A percentile compares a stretch with the other conserved stretches of the same genome.
Evolutionary conservation across 2,113 vertebrate genomes (phyloP).

Genomic region (Glaucidium brasilianum): DNA sequence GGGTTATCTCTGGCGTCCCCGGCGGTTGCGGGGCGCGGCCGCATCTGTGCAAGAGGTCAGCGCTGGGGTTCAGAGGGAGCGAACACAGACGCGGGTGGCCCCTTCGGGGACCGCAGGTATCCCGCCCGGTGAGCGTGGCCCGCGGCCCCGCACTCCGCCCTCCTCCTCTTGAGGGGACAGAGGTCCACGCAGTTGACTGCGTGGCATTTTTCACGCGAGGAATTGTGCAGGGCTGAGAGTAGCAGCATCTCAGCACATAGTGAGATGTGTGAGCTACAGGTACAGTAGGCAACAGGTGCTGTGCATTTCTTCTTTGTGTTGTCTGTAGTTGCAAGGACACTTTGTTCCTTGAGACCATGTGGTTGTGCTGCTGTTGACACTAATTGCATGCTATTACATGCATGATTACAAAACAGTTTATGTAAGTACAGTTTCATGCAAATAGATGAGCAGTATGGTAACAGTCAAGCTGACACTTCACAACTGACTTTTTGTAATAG

Average conservation of each 20-base stretch:
- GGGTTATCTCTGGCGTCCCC: neutral
- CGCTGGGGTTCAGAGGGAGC: no score
- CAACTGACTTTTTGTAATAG: neutral
- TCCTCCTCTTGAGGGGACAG: fast-evolving
- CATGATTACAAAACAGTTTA: slow-evolving; percentile 56
- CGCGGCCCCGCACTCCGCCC: no score
- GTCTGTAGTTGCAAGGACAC: neutral
- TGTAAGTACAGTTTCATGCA: slow-evolving; percentile 50
- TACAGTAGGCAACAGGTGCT: neutral
- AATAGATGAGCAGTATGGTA: neutral
- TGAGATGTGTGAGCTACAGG: neutral
- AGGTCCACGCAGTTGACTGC: neutral
- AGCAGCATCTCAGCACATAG: fast-evolving
- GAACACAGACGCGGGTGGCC: fast-evolving
- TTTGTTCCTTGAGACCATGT: neutral
- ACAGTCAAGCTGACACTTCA: neutral
- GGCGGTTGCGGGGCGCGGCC: neutral
- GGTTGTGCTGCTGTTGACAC: neutral
- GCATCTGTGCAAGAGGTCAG: neutral
- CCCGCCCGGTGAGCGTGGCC: neutral
- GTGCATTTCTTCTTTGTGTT: neutral
- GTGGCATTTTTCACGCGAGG: neutral
- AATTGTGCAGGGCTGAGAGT: fast-evolving
- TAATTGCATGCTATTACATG: neutral
- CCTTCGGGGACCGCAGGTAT: neutral